Percentiles rank a stretch among this genome's conserved stretches.
These are phyloP conservation scores for Conomelus anceps DNA, from an alignment of 2,888 invertebrate genomes.

Conservation along the genomic window DNA sequence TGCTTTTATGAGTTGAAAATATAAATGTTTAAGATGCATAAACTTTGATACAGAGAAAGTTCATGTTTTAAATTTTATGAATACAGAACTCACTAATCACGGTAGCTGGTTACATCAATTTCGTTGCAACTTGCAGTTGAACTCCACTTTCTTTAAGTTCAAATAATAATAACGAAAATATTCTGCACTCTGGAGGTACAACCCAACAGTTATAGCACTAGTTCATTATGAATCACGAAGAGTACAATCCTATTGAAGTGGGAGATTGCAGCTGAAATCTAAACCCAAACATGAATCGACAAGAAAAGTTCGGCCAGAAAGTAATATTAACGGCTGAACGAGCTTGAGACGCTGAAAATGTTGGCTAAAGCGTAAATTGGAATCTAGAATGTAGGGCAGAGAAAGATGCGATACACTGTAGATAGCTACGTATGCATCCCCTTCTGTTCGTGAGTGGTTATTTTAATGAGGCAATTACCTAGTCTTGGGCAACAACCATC, in stretches of 20 bases:
- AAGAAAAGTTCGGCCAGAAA: neutral
- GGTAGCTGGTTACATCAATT: too few species aligned
- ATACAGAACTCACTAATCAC: too few species aligned
- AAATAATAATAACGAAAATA: too few species aligned
- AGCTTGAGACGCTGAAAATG: neutral
- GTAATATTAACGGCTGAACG: neutral
- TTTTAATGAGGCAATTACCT: neutral
- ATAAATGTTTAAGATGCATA: too few species aligned
- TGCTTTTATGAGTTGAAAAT: too few species aligned
- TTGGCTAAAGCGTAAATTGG: neutral
- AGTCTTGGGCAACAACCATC: neutral
- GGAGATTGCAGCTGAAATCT: neutral
- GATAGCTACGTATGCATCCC: neutral
- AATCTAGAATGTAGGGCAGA: neutral
- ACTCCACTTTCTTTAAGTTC: too few species aligned
- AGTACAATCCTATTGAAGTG: neutral
- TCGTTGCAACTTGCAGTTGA: too few species aligned
- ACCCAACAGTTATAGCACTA: too few species aligned
- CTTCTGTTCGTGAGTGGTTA: neutral
- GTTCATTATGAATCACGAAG: neutral
- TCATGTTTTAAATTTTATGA: too few species aligned
- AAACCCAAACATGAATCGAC: neutral
- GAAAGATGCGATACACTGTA: neutral
- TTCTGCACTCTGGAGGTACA: too few species aligned
- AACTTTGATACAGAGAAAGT: too few species aligned